phyloP scores from a whole-genome alignment of 2,797 vertebrate genomes.

The Dendrocincla fuliginosa region DNA sequence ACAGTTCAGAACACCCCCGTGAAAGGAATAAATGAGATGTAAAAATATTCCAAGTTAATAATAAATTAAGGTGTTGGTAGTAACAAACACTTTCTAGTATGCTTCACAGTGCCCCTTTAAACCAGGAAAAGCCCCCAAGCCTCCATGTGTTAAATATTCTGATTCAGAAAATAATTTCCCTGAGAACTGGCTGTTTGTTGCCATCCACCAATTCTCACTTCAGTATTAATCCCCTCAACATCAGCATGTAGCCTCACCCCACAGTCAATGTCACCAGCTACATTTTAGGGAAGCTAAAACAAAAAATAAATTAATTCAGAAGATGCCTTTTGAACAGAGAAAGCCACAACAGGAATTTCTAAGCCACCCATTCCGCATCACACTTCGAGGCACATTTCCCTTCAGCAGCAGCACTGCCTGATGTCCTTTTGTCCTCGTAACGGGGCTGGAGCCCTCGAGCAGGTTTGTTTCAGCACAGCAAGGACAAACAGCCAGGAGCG shows the following conservation, averaged over 20 bases:
- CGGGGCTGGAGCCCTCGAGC: neutral
- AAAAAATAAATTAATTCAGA: neutral
- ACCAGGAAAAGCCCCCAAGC: neutral
- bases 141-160: constrained; percentile 3
- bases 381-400: neutral
- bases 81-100: neutral
- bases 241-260: neutral
- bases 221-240: neutral
- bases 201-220: neutral
- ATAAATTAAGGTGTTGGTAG: constrained; percentile 35
- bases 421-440: constrained; percentile 31
- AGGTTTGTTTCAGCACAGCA: constrained; percentile 46
- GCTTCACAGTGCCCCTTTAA: constrained; percentile 7
- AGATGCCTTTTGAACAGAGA: neutral
- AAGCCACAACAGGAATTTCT: neutral
- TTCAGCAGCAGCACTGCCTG: neutral
- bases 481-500: constrained; percentile 14
- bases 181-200: neutral
- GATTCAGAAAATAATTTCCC: constrained; percentile 6
- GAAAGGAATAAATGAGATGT: constrained; percentile 34
- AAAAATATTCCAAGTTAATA: constrained; percentile 49
- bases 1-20: neutral
- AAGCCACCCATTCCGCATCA: neutral
- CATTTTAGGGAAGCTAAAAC: neutral
- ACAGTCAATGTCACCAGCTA: neutral